Base-by-base conservation (phyloP, 2,888 invertebrate genomes). In the Tineola bisselliella region DNA sequence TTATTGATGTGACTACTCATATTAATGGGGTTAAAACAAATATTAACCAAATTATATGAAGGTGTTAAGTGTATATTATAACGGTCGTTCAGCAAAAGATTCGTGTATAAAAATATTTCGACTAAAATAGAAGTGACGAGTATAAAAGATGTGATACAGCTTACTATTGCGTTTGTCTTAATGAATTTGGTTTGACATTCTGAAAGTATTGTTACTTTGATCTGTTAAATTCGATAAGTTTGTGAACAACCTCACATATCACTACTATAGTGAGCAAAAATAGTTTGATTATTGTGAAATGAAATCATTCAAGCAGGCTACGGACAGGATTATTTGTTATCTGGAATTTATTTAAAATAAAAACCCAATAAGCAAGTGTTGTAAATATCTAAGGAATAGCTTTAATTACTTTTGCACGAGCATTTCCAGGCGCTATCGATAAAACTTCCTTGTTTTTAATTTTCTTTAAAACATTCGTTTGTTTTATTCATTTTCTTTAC, bases 301-400 rank as follows among this genome's bases (percentile, higher is more conserved):
- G n/a, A n/a, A n/a, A n/a, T n/a, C n/a, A n/a, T n/a, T n/a, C n/a
- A n/a, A n/a, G n/a, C n/a, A n/a, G n/a, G n/a, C 4, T 25, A 25
- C 25, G 25, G 25, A 25, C 25, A 25, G 25, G 2, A 25, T 25
- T 25, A 25, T 25, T 74, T 63, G 63, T 71, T 72, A 73, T 70
- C 72, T 68, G 64, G 63, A 65, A 64, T 63, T 67, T 63, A 65
- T 64, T 64, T 60, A 70, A 72, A 76, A 76, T 74, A 74, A 79
- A 71, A 78, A 74, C 71, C 70, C 74, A 75, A 75, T 75, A 79
- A 84, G 84, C 80, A 77, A 82, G 76, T 73, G 81, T 79, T 84
- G 86, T 87, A 86, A 86, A 87, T 87, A 87, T 84, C 81, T 81
- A 74, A 75, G 81, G 79, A 83, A 84, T 86, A 83, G 81, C 82